A percentile compares a stretch with the other conserved stretches of the same genome.
phyloP scores from a whole-genome alignment of 2,797 vertebrate species.

The Fundulus diaphanus region DNA sequence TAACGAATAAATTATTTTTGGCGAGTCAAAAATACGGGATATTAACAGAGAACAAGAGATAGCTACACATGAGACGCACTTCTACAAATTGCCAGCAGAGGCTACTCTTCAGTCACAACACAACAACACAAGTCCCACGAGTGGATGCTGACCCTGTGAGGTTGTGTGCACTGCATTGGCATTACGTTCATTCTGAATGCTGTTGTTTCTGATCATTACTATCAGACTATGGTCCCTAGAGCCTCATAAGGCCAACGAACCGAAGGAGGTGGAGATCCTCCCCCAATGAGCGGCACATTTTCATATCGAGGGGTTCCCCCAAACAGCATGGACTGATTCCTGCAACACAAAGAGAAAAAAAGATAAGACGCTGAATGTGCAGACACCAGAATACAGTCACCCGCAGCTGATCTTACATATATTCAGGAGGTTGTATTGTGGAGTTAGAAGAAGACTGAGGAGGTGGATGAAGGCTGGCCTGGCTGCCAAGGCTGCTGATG shows the following conservation, averaged over 20 bases:
- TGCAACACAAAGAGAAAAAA: constrained; percentile 58
- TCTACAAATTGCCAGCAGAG: constrained; percentile 69
- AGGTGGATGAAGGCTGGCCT: constrained; percentile 89
- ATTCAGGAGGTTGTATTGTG: constrained; percentile 87
- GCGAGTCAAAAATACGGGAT: constrained; percentile 17
- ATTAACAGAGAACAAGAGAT: constrained; percentile 3
- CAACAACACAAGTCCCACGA: neutral
- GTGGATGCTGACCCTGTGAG: constrained; percentile 9
- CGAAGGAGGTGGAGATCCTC: constrained; percentile 95
- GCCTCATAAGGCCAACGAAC: constrained; percentile 81
- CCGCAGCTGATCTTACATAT: constrained; percentile 86
- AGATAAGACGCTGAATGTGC: constrained; percentile 34
- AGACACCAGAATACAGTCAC: neutral
- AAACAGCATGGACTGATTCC: constrained; percentile 96
- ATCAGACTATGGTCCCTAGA: constrained; percentile 69
- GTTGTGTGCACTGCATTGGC: constrained; percentile 6
- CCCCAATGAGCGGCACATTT: constrained; percentile 93
- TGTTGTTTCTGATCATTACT: constrained; percentile 17
- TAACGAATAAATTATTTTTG: constrained; percentile 3
- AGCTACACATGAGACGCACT: constrained; percentile 12
- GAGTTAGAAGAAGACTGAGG: constrained; percentile 84
- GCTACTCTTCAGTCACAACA: constrained; percentile 69
- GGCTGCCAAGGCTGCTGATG: constrained; percentile 93
- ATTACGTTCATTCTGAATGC: constrained; percentile 29
- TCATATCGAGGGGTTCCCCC: constrained; percentile 95